These are phyloP conservation scores for Numida meleagris DNA, from an alignment of 2,113 vertebrate species.

Conservation along the genomic window DNA sequence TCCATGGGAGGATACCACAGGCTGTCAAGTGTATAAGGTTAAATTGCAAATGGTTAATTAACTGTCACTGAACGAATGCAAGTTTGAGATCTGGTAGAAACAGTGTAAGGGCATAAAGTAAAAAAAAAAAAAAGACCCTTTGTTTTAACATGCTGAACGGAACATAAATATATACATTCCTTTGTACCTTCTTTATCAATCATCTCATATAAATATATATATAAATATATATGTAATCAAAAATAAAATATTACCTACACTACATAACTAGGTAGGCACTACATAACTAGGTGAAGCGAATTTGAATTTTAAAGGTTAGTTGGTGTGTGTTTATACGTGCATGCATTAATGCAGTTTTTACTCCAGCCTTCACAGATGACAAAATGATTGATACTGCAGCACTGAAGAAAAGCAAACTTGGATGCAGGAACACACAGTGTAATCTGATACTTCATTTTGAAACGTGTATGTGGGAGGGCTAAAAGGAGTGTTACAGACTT, in stretches of 20 bases:
- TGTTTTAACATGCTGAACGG: neutral
- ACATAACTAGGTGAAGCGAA: neutral
- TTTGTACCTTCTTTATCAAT: neutral
- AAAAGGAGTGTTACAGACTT: neutral
- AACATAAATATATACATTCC: neutral
- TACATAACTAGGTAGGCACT: neutral
- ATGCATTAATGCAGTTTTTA: neutral
- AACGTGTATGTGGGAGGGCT: neutral
- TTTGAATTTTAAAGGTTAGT: neutral
- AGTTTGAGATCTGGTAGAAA: neutral
- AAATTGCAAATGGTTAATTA: neutral
- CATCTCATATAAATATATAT: neutral
- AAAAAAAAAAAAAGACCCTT: neutral
- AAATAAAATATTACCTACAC: neutral
- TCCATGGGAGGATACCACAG: neutral
- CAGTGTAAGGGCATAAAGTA: neutral
- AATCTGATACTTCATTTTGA: neutral
- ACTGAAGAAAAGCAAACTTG: neutral
- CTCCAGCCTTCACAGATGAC: accelerated
- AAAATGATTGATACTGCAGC: neutral
- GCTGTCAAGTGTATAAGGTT: neutral
- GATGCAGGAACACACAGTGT: neutral
- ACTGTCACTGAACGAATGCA: neutral
- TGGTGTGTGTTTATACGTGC: neutral
- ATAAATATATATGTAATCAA: neutral